A percentile compares a stretch with the other conserved stretches of the same genome.
Conservation (phyloP, 2,113 vertebrate species). For the Crypturellus undulatus region DNA sequence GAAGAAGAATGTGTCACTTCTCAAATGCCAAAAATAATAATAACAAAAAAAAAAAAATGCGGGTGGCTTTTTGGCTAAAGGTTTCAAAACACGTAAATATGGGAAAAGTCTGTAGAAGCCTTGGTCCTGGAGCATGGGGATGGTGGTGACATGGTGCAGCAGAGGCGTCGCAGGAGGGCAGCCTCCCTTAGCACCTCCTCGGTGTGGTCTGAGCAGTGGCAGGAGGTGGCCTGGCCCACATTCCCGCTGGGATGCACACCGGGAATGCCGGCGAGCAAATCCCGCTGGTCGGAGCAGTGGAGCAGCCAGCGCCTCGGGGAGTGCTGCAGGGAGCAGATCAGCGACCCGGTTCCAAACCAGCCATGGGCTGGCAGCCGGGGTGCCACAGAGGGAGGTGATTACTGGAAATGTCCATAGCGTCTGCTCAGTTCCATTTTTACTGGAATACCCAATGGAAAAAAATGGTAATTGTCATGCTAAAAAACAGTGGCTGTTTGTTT, state of each 20-base stretch:
- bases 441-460: slow-evolving; percentile 49
- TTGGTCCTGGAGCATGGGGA: background rate
- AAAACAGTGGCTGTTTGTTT: slow-evolving; percentile 60
- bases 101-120: background rate
- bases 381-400: background rate
- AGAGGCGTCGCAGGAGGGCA: background rate
- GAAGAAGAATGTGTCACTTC: background rate
- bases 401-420: background rate
- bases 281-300: slow-evolving; percentile 5
- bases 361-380: background rate
- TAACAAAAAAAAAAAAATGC: background rate
- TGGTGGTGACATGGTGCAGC: background rate
- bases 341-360: background rate
- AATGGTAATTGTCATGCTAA: slow-evolving; percentile 28
- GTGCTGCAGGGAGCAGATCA: background rate
- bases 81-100: background rate
- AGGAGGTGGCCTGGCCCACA: background rate
- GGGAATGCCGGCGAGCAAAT: background rate
- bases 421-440: slow-evolving; percentile 38
- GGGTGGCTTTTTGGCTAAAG: background rate
- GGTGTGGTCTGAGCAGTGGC: fast-evolving
- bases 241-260: background rate
- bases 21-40: background rate
- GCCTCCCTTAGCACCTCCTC: fast-evolving
- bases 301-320: background rate